phyloP scores from a whole-genome alignment of 1,140 invertebrate species.

The Sycobia sp. region DNA sequence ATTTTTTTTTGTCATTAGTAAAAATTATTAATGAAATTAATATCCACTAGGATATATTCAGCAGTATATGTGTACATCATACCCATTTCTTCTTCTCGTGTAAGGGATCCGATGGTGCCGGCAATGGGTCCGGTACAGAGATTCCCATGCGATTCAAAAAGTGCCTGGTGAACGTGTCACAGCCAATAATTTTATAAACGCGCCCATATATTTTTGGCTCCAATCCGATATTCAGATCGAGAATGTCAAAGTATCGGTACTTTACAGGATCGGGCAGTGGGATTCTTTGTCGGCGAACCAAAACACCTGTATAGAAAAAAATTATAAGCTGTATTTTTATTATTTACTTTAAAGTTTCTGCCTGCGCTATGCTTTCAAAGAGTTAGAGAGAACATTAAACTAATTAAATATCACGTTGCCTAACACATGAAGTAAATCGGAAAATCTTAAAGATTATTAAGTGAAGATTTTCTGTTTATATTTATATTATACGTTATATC shows the following conservation, averaged over 20 bases:
- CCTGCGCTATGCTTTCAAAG: no score
- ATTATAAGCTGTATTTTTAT: not conserved
- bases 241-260: conserved; percentile 76
- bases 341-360: not conserved
- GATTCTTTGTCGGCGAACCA: conserved; percentile 79
- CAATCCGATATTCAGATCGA: conserved; percentile 77
- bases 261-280: conserved; percentile 70
- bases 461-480: no score
- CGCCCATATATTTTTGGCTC: conserved; percentile 78
- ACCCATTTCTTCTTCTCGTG: conserved; percentile 53
- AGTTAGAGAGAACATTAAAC: no score
- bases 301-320: conserved; percentile 63
- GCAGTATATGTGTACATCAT: no score
- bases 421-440: no score
- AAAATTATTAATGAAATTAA: no score
- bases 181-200: conserved; percentile 80
- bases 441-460: no score
- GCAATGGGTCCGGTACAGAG: conserved; percentile 73
- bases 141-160: conserved; percentile 86
- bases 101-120: conserved; percentile 65
- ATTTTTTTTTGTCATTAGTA: no score
- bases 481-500: no score
- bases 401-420: no score
- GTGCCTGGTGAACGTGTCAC: conserved; percentile 83
- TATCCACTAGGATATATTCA: no score